Conservation (phyloP, 2,797 vertebrate species). For the Mionectes olivaceus region DNA sequence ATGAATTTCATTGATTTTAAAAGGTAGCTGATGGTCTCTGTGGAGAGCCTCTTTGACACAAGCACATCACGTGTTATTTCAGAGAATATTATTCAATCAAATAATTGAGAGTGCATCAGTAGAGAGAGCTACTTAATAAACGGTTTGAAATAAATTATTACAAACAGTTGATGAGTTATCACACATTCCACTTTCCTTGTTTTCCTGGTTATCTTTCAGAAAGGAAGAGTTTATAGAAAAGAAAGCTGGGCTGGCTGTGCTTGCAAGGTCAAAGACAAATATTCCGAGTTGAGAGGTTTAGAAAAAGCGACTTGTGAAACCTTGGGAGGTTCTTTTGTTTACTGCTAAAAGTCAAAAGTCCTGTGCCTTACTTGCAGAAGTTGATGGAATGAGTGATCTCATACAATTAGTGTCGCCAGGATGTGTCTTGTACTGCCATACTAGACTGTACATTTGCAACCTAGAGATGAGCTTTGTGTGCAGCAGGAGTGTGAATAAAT, state of each 20-base stretch:
- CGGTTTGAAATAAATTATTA: constrained; percentile 48
- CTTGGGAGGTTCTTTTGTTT: not conserved
- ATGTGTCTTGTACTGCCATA: not conserved
- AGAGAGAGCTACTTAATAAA: constrained; percentile 36
- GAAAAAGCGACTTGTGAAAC: not conserved
- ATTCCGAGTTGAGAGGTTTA: not conserved
- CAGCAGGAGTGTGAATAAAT: not conserved
- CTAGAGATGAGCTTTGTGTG: not conserved
- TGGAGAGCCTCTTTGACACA: constrained; percentile 55
- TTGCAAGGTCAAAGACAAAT: not conserved
- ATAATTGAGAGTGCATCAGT: constrained; percentile 61
- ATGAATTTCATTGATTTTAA: constrained; percentile 68
- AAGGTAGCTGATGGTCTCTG: constrained; percentile 51
- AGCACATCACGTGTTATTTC: constrained; percentile 65
- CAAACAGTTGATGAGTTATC: constrained; percentile 38
- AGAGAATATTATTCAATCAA: constrained; percentile 68
- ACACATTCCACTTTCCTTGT: not conserved
- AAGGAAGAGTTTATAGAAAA: not conserved
- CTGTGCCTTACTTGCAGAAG: not conserved
- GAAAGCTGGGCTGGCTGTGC: not conserved
- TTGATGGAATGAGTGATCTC: not conserved
- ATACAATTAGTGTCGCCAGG: not conserved
- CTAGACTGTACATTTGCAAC: not conserved
- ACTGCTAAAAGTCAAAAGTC: not conserved
- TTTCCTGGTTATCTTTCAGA: constrained; percentile 28